These are phyloP conservation scores for Pelobates cultripes DNA, from an alignment of 2,797 vertebrate genomes.

Conservation along the genomic window DNA sequence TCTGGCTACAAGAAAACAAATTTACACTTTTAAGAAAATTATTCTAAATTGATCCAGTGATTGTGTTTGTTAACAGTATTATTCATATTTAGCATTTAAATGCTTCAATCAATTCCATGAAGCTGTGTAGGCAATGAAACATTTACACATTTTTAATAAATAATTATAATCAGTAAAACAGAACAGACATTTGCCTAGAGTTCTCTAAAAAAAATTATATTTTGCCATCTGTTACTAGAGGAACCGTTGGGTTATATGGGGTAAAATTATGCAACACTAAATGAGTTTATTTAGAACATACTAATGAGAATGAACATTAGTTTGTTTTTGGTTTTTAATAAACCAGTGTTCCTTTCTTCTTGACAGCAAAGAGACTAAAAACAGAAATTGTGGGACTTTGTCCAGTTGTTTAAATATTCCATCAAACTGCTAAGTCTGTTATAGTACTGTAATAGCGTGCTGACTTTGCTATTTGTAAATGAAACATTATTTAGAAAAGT, in stretches of 20 bases:
- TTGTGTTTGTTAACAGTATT: too few relatives aligned
- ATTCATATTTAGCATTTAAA: too few relatives aligned
- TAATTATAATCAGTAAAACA: neutral
- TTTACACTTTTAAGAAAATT: too few relatives aligned
- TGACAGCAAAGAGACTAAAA: slow-evolving; percentile 20
- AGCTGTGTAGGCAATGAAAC: too few relatives aligned
- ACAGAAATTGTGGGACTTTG: slow-evolving; percentile 32
- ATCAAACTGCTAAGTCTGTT: slow-evolving; percentile 34
- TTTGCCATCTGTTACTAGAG: neutral
- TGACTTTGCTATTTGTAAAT: slow-evolving; percentile 50
- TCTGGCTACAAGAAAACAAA: too few relatives aligned
- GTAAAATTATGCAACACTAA: neutral
- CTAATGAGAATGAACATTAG: neutral
- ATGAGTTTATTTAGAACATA: neutral
- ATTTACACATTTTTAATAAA: neutral
- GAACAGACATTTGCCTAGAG: neutral
- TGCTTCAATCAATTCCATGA: too few relatives aligned
- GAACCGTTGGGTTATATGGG: neutral
- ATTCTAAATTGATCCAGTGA: too few relatives aligned
- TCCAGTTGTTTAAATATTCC: slow-evolving; percentile 52
- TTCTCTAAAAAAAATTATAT: neutral
- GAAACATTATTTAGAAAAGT: slow-evolving; percentile 54
- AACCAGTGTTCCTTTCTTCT: slow-evolving; percentile 12
- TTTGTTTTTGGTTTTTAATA: slow-evolving; percentile 39
- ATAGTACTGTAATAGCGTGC: slow-evolving; percentile 45